Conservation (phyloP, 2,888 invertebrate species). For the Diloba caeruleocephala region DNA sequence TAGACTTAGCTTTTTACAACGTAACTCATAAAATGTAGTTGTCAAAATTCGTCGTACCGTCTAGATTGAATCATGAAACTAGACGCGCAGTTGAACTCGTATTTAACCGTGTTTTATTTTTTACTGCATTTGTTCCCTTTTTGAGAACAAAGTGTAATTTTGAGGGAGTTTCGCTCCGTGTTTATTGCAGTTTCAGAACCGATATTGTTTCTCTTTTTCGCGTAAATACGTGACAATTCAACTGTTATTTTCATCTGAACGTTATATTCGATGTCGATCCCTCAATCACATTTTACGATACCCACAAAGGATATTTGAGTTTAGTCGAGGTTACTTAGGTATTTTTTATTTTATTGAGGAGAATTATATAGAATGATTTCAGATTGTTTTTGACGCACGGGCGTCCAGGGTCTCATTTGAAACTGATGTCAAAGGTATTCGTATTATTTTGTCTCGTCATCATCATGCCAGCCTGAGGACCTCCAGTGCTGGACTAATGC, state of each 20-base stretch:
- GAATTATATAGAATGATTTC: no score
- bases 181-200: constrained; percentile 4
- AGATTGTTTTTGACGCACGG: no score
- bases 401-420: no score
- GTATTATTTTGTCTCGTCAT: no score
- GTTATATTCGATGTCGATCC: not conserved
- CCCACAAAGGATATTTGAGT: constrained; percentile 2
- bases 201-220: constrained; percentile 10
- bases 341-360: constrained; percentile 3
- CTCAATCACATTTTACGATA: not conserved
- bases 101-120: not conserved
- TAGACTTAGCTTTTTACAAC: no score
- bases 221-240: constrained; percentile 1
- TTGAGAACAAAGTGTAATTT: constrained; percentile 6
- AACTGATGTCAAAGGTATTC: no score
- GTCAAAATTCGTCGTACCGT: no score
- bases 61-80: not conserved
- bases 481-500: no score
- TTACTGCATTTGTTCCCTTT: constrained; percentile 14
- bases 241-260: constrained; percentile 16
- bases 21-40: no score
- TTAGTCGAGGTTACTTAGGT: not conserved
- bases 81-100: not conserved
- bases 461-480: no score
- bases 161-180: constrained; percentile 6